Evolutionary conservation across 2,888 invertebrate genomes (phyloP).

Genomic region (Herminia tarsipennalis): DNA sequence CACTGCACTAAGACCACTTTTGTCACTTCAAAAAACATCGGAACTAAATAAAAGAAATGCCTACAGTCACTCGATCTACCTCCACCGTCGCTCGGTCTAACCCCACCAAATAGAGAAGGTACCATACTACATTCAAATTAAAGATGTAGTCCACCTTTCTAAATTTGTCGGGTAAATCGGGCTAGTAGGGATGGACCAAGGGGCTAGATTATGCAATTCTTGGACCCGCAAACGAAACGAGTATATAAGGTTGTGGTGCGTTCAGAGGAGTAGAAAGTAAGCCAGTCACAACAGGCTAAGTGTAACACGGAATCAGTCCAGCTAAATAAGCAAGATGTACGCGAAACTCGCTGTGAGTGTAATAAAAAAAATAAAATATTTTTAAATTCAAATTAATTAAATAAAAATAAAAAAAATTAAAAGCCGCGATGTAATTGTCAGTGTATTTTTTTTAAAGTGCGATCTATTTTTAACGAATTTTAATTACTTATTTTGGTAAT

Average conservation of each 20-base stretch:
- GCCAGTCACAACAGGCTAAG: constrained; percentile 66
- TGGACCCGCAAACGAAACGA: constrained; percentile 58
- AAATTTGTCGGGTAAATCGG: constrained; percentile 63
- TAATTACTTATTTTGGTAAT: not conserved
- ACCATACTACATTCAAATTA: constrained; percentile 49
- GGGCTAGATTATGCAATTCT: constrained; percentile 76
- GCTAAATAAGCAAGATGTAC: constrained; percentile 79
- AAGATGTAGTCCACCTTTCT: constrained; percentile 56
- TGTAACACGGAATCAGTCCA: constrained; percentile 76
- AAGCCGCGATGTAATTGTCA: not conserved
- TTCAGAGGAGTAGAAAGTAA: constrained; percentile 71
- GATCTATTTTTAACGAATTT: not conserved
- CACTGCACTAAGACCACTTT: constrained; percentile 29
- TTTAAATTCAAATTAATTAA: not conserved
- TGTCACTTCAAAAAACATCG: constrained; percentile 37
- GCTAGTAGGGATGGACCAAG: constrained; percentile 77
- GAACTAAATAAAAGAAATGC: constrained; percentile 33
- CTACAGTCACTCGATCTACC: constrained; percentile 41
- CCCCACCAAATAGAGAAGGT: constrained; percentile 59
- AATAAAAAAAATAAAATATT: not conserved
- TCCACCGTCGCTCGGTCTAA: constrained; percentile 52
- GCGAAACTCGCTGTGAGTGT: constrained; percentile 81
- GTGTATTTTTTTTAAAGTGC: not conserved
- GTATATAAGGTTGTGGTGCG: constrained; percentile 75
- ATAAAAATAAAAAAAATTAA: not conserved